Percentiles rank a stretch among this genome's conserved stretches.
These are phyloP conservation scores for Xiphydria camelus DNA, from an alignment of 2,888 invertebrate species.

Conservation along the genomic window DNA sequence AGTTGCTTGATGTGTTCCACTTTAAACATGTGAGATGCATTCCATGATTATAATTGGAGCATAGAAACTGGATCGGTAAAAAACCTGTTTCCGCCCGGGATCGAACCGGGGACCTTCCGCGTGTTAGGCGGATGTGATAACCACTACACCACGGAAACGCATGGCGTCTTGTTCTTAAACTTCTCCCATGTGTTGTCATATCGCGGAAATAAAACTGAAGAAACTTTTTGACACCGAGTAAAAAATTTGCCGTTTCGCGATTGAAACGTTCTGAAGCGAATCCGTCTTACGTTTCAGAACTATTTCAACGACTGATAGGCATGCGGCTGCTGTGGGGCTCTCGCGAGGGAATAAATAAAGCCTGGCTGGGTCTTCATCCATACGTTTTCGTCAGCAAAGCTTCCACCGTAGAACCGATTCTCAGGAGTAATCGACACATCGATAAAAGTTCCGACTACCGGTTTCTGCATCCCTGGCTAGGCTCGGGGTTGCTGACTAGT, in stretches of 20 bases:
- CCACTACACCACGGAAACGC: slow-evolving; percentile 86
- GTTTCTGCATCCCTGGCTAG: slow-evolving; percentile 64
- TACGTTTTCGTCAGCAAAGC: slow-evolving; percentile 61
- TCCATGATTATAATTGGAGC: too few species aligned
- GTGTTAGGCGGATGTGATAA: slow-evolving; percentile 92
- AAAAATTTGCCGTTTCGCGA: neutral
- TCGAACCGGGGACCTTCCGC: slow-evolving; percentile 51
- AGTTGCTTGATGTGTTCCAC: too few species aligned
- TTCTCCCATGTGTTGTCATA: neutral
- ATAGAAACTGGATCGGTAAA: too few species aligned
- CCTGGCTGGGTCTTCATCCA: slow-evolving; percentile 60
- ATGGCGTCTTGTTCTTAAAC: neutral
- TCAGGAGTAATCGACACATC: slow-evolving; percentile 63
- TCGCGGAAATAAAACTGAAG: neutral
- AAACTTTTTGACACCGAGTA: too few species aligned
- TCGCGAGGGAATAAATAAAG: slow-evolving; percentile 59
- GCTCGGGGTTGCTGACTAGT: slow-evolving; percentile 63
- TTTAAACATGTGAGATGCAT: too few species aligned
- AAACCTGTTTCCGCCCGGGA: slow-evolving; percentile 11
- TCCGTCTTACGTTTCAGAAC: slow-evolving; percentile 50
- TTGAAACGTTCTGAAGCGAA: slow-evolving; percentile 5
- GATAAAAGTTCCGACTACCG: slow-evolving; percentile 65
- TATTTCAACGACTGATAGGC: slow-evolving; percentile 60
- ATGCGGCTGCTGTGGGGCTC: slow-evolving; percentile 60
- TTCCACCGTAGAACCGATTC: slow-evolving; percentile 60